These are phyloP conservation scores for Acridotheres tristis DNA, from an alignment of 2,797 vertebrate genomes.

Conservation along the genomic window DNA sequence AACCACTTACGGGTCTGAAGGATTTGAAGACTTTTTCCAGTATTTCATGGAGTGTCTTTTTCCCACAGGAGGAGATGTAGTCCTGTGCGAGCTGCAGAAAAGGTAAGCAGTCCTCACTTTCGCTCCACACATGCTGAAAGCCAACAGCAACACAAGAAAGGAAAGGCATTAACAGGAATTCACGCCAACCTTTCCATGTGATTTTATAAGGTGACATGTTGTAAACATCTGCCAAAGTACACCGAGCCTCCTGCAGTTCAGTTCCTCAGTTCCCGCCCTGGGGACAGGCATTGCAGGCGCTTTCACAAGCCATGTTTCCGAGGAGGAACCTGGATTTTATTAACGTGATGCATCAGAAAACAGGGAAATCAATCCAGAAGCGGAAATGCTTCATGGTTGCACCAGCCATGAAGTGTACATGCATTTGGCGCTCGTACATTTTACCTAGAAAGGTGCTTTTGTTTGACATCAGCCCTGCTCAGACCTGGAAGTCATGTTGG, in stretches of 20 bases:
- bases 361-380: not conserved
- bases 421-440: fast-evolving
- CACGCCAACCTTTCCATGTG: not conserved
- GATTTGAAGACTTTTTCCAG: constrained; percentile 98
- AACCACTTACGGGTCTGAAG: constrained; percentile 91
- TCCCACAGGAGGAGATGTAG: constrained; percentile 98
- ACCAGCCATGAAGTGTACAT: not conserved
- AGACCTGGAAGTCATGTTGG: not conserved
- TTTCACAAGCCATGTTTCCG: not conserved
- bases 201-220: not conserved
- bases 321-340: not conserved
- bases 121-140: constrained; percentile 95
- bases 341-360: not conserved
- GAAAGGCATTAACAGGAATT: constrained; percentile 24
- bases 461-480: not conserved
- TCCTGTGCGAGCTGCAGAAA: constrained; percentile 96
- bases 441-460: not conserved
- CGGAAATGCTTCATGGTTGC: not conserved
- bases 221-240: constrained; percentile 1
- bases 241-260: not conserved
- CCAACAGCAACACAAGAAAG: constrained; percentile 36
- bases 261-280: fast-evolving
- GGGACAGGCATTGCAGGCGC: not conserved
- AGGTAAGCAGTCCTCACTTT: constrained; percentile 97
- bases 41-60: constrained; percentile 96